Evolutionary conservation across 2,797 vertebrate genomes (phyloP), one percentile per base, ranked within the genome.

Genomic region (Nyctalus aviator): DNA sequence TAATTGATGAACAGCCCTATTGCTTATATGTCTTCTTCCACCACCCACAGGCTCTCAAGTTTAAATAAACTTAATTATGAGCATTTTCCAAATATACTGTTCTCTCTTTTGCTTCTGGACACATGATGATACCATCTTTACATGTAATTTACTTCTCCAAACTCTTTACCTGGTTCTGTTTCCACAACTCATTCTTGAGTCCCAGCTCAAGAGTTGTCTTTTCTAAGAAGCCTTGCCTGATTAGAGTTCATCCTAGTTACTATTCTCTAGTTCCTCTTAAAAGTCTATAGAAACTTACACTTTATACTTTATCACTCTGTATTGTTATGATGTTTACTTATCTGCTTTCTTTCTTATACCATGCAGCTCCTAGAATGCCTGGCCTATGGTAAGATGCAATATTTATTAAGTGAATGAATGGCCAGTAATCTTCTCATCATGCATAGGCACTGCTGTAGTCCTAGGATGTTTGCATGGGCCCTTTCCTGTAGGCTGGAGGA

Each of bases 401-500:
- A 71, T 75, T 57, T 46, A 41, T 20, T 27, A 32, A 90, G 20
- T 57, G 53, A 90, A 57, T 27, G 23, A 84, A 46, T 20, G 68
- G 23, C 55, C 2, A 62, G 3, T 23, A 71, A 48, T 53, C n/a
- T n/a, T 59, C 37, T 91, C 18, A 4, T 77, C 79, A 27, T 8
- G 5, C 30, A 20, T 2, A 85, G 50, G 44, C 46, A 2, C n/a
- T n/a, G n/a, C 41, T 72, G n/a, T 59, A 50, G 14, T 37, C 78
- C 92, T 66, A 5, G 1, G 4, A 88, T 20, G 88, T 90, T 90
- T 94, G 92, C 79, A 50, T 79, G 66, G 25, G 35, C 13, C 55
- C 53, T 87, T 68, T 71, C 18, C 15, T 64, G 21, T 57, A 75
- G 13, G 2, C 75, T 78, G 32, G 55, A 82, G 25, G 18, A 20